Conservation (phyloP, 2,888 invertebrate species). For the Drosophila mayaguana region DNA sequence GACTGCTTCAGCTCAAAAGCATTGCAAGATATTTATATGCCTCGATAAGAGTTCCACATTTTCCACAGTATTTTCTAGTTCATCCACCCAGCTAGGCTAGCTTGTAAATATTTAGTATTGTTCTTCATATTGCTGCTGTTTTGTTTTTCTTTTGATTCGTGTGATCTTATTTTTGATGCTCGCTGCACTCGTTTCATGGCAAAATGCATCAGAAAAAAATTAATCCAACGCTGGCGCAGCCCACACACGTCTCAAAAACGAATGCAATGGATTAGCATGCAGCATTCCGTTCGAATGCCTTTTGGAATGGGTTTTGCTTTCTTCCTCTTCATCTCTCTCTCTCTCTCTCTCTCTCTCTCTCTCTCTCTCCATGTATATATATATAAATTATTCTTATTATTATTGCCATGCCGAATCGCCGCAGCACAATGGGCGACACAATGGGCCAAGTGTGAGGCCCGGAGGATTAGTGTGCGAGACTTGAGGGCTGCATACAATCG, state of each 20-base stretch:
- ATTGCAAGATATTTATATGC: too few species aligned
- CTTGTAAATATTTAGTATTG: not conserved
- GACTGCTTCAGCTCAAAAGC: too few species aligned
- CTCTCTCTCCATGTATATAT: not conserved
- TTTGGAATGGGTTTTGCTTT: not conserved
- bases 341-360: not conserved
- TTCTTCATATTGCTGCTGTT: constrained; percentile 2
- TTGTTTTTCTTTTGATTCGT: constrained; percentile 7
- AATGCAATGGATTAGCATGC: constrained; percentile 74
- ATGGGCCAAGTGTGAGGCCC: constrained; percentile 73
- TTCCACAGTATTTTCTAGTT: constrained; percentile 1
- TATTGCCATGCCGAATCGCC: constrained; percentile 68
- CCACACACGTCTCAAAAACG: constrained; percentile 77
- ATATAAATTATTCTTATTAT: constrained; percentile 32
- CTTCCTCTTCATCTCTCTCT: not conserved
- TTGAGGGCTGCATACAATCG: constrained; percentile 25
- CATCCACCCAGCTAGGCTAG: not conserved
- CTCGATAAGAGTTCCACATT: too few species aligned
- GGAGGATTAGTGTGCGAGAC: constrained; percentile 15
- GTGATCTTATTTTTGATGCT: constrained; percentile 27
- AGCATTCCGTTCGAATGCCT: constrained; percentile 19
- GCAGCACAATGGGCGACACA: constrained; percentile 56
- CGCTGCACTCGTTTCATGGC: constrained; percentile 62
- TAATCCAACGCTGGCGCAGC: constrained; percentile 76
- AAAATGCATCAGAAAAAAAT: constrained; percentile 54